Percentiles rank a stretch among this genome's conserved stretches.
Conservation (phyloP, 2,888 invertebrate genomes). For the Junonia oenone region DNA sequence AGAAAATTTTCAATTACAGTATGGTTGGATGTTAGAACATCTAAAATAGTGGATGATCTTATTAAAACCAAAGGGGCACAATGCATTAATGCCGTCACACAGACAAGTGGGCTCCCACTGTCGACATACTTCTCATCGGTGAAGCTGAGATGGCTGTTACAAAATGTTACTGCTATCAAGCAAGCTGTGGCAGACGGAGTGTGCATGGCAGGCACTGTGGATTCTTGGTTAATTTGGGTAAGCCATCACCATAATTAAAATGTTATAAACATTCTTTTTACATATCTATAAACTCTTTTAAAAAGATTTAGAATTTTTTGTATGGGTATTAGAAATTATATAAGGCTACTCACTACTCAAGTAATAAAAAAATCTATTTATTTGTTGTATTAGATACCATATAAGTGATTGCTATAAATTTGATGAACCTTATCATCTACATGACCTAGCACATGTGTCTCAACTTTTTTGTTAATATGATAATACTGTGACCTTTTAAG, state of each 20-base stretch:
- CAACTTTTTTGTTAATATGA: too few relatives aligned
- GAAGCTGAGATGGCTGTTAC: conserved; percentile 95
- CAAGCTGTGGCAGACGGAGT: conserved; percentile 83
- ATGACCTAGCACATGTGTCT: too few relatives aligned
- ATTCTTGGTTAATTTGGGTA: conserved; percentile 97
- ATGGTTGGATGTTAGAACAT: conserved; percentile 95
- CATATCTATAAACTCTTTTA: too few relatives aligned
- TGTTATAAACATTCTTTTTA: too few relatives aligned
- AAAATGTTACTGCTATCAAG: conserved; percentile 88
- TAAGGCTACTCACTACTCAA: too few relatives aligned
- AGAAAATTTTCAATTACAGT: conserved; percentile 69
- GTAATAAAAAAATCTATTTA: too few relatives aligned
- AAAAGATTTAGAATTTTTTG: too few relatives aligned
- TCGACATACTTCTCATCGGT: conserved; percentile 97
- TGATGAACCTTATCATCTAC: too few relatives aligned
- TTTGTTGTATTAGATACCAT: too few relatives aligned
- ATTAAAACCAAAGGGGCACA: conserved; percentile 57
- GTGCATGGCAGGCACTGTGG: conserved; percentile 93
- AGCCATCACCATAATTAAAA: conserved; percentile 23
- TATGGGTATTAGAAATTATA: too few relatives aligned
- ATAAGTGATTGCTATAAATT: too few relatives aligned
- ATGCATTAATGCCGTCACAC: conserved; percentile 59
- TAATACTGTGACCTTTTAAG: too few relatives aligned
- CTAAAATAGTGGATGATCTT: conserved; percentile 88
- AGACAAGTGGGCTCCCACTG: conserved; percentile 92